Evolutionary conservation across 2,113 vertebrate species (phyloP).

Genomic region (Mesitornis unicolor): DNA sequence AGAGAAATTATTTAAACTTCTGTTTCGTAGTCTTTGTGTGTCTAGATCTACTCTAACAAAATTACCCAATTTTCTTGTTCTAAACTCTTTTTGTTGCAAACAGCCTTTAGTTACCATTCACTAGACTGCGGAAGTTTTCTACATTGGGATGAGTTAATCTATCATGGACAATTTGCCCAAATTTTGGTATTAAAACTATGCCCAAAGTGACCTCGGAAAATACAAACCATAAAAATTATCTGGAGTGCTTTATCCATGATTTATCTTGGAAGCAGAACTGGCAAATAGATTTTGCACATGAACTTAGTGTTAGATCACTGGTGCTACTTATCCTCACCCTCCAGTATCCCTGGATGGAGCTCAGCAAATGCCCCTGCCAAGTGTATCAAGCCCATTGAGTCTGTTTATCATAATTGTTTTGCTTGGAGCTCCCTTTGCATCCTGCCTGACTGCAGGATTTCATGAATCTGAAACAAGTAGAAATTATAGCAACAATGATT

Average conservation of each 20-base stretch:
- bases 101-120: neutral
- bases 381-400: neutral
- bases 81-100: neutral
- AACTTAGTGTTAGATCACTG: neutral
- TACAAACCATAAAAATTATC: neutral
- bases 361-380: neutral
- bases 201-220: neutral
- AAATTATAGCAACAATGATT: neutral
- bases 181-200: neutral
- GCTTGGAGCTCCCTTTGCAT: neutral
- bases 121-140: neutral
- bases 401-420: neutral
- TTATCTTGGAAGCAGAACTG: neutral
- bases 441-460: neutral
- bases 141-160: neutral
- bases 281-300: neutral
- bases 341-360: neutral
- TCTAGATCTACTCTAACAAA: neutral
- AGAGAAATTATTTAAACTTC: neutral
- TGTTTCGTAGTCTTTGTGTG: neutral
- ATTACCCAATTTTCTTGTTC: neutral
- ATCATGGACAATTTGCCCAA: neutral
- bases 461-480: neutral
- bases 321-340: neutral
- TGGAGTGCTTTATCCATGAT: neutral